These are phyloP conservation scores for Eremophila alpestris DNA, from an alignment of 2,797 vertebrate species.

Conservation along the genomic window DNA sequence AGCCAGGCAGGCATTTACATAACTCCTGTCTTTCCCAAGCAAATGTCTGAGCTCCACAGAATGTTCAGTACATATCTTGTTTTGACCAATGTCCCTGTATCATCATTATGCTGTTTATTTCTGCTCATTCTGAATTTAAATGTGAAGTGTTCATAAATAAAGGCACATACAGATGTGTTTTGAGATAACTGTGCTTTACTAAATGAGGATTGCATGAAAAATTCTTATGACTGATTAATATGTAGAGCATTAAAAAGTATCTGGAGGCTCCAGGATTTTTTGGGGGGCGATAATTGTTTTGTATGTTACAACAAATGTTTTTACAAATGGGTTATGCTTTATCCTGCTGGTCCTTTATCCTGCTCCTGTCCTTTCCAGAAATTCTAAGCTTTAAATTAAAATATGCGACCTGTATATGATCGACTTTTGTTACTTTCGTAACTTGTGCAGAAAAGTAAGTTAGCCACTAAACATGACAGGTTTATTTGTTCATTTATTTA, in stretches of 20 bases:
- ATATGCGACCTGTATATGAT: background rate
- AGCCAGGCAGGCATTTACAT: background rate
- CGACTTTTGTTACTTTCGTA: conserved; percentile 22
- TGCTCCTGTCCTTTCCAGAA: background rate
- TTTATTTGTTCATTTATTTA: conserved; percentile 77
- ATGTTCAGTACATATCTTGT: background rate
- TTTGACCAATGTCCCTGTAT: background rate
- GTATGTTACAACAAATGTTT: background rate
- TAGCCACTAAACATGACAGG: conserved; percentile 56
- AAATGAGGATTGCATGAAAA: background rate
- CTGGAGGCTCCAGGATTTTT: background rate
- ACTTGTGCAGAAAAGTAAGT: conserved; percentile 43
- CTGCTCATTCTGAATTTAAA: background rate
- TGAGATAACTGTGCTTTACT: background rate
- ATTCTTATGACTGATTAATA: background rate
- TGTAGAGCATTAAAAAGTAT: background rate
- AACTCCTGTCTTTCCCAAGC: background rate
- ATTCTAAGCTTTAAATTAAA: conserved; percentile 34
- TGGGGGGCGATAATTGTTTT: background rate
- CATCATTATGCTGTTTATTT: background rate
- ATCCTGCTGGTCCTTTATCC: background rate
- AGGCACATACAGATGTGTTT: background rate
- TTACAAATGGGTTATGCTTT: background rate
- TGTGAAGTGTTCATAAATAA: background rate
- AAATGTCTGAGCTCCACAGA: background rate